Evolutionary conservation across 2,888 invertebrate genomes (phyloP).

Genomic region (Drosophila melanosoma): DNA sequence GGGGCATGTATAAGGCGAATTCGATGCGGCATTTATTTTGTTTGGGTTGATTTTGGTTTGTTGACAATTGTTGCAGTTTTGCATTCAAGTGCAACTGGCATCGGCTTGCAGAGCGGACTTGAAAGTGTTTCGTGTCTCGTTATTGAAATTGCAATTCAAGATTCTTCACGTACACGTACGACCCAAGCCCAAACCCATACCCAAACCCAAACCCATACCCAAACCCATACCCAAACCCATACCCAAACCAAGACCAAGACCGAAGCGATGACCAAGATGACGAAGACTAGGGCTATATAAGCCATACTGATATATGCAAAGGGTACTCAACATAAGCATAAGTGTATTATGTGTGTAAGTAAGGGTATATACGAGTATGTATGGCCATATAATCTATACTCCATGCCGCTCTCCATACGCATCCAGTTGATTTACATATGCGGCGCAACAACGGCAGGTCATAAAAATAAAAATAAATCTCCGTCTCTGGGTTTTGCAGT

Average conservation of each 20-base stretch:
- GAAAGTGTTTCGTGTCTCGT: constrained; percentile 77
- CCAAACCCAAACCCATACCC: background rate
- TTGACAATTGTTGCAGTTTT: constrained; percentile 22
- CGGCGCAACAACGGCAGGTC: constrained; percentile 51
- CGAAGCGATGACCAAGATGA: background rate
- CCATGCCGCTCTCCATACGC: constrained; percentile 39
- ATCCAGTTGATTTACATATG: constrained; percentile 73
- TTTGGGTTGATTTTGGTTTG: constrained; percentile 25
- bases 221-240: background rate
- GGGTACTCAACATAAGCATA: background rate
- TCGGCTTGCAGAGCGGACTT: constrained; percentile 65
- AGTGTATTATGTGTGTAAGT: background rate
- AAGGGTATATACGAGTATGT: background rate
- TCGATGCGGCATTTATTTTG: constrained; percentile 3
- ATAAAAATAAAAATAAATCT: constrained; percentile 68
- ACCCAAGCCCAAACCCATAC: background rate
- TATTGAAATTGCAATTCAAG: constrained; percentile 78
- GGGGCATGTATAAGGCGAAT: background rate
- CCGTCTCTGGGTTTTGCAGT: constrained; percentile 56
- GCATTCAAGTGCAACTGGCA: constrained; percentile 64
- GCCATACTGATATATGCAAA: constrained; percentile 4
- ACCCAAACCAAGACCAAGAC: background rate
- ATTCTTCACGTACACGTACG: constrained; percentile 75
- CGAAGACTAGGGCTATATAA: background rate
- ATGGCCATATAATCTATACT: background rate